Conservation (phyloP, 2,888 invertebrate genomes). For the Hydropsyche betteni region DNA sequence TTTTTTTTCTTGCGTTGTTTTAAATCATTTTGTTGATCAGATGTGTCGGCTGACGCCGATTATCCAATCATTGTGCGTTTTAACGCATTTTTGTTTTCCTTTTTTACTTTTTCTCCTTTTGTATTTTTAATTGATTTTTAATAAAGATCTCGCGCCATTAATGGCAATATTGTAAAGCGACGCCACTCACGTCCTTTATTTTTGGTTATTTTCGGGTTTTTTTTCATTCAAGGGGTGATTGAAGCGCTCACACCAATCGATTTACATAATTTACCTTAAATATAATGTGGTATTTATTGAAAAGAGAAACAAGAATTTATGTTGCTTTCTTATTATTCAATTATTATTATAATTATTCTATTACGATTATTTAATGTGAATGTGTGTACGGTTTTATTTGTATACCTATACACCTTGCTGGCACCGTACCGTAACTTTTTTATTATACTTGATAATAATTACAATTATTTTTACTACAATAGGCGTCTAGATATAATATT, state of each 20-base stretch:
- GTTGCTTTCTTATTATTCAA: conserved; percentile 14
- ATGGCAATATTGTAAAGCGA: too few relatives aligned
- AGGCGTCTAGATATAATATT: conserved; percentile 21
- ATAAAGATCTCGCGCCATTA: too few relatives aligned
- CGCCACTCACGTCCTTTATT: too few relatives aligned
- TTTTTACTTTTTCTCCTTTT: too few relatives aligned
- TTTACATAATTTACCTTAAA: conserved; percentile 1
- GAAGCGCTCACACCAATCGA: neutral
- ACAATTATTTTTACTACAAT: conserved; percentile 6
- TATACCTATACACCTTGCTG: neutral
- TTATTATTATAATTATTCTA: neutral
- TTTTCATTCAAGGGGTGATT: neutral
- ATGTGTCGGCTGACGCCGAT: neutral
- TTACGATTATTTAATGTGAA: conserved; percentile 9
- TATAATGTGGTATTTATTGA: conserved; percentile 26
- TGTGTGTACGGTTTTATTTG: conserved; percentile 19
- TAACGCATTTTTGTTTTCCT: neutral
- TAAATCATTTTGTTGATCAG: neutral
- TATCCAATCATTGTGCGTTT: neutral
- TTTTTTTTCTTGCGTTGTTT: neutral
- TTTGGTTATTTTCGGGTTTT: neutral
- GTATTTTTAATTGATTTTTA: too few relatives aligned
- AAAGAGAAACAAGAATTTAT: conserved; percentile 9
- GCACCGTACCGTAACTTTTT: conserved; percentile 14
- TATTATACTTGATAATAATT: conserved; percentile 8